Percentiles rank a stretch among this genome's conserved stretches.
These are phyloP conservation scores for Aldabrachelys gigantea DNA, from an alignment of 2,113 vertebrate genomes.

Conservation along the genomic window DNA sequence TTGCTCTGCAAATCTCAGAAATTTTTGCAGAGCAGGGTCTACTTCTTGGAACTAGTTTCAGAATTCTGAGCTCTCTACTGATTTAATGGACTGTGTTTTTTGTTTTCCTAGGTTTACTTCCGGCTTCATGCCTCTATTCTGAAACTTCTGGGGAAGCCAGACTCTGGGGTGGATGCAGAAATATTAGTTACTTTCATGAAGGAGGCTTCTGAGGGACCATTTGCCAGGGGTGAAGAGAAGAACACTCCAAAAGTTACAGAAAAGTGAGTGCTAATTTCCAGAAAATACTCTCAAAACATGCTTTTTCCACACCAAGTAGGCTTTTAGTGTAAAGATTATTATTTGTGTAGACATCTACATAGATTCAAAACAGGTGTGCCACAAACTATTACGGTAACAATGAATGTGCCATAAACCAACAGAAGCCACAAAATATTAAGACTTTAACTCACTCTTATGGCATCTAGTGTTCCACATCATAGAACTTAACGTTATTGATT, in stretches of 20 bases:
- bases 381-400: background rate
- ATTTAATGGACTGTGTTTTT: background rate
- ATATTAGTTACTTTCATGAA: constrained; percentile 89
- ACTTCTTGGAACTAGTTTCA: background rate
- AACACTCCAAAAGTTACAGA: constrained; percentile 91
- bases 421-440: background rate
- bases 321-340: background rate
- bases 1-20: background rate
- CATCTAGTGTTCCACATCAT: background rate
- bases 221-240: constrained; percentile 97
- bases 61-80: background rate
- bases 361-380: background rate
- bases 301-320: background rate
- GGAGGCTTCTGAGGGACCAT: constrained; percentile 92
- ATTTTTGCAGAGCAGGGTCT: background rate
- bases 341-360: background rate
- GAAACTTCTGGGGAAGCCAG: constrained; percentile 88
- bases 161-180: constrained; percentile 86
- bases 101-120: constrained; percentile 88
- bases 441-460: background rate
- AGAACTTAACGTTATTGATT: background rate
- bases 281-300: background rate
- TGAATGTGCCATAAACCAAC: background rate
- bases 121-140: constrained; percentile 93
- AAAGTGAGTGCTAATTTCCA: constrained; percentile 84